Evolutionary conservation across 2,888 invertebrate genomes (phyloP), one percentile per base, ranked within the genome.

Genomic region (Gnatocerus cornutus): DNA sequence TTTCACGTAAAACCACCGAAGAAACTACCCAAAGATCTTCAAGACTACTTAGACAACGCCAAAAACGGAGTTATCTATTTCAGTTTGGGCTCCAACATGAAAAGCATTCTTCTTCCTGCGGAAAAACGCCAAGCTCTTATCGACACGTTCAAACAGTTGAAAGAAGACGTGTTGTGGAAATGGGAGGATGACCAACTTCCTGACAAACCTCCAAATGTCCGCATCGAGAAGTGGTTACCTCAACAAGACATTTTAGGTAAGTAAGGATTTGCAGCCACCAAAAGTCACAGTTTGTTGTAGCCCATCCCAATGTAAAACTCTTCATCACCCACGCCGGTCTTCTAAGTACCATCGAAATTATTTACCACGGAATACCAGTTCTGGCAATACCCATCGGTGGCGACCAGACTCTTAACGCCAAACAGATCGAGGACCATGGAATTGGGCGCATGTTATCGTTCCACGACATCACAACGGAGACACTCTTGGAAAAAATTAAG

Each of bases 131-230:
- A 86, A 10, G 87, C 85, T 0, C 86, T 92, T 29, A 80, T 89
- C 3, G 87, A 88, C 62, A 87, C 87, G 0, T 88, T 92, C 63
- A 83, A 86, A 0, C 86, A 85, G 69, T 74, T 91, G 0, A 89
- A 90, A 69, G 89, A 90, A 71, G 88, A 87, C 2, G 87, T 92
- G 0, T 77, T 92, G 21, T 91, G 90, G 91, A 92, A 92, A 83
- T 92, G 90, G 89, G 91, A 91, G 73, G 87, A 87, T 0, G 85
- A 88, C 21, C 48, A 45, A 7, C 21, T 77, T 16, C 74, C 75
- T 3, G 67, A 56, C 5, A 69, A 76, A 45, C 83, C 85, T 0
- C 69, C 76, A n/a, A 87, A 87, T 74, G 81, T 89, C 0, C 81
- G 81, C 72, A 76, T 84, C 7, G 74, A 69, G 2, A 79, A 75